These are phyloP conservation scores for Dolichomitus sp. DNA, from an alignment of 2,888 invertebrate genomes.

Conservation along the genomic window DNA sequence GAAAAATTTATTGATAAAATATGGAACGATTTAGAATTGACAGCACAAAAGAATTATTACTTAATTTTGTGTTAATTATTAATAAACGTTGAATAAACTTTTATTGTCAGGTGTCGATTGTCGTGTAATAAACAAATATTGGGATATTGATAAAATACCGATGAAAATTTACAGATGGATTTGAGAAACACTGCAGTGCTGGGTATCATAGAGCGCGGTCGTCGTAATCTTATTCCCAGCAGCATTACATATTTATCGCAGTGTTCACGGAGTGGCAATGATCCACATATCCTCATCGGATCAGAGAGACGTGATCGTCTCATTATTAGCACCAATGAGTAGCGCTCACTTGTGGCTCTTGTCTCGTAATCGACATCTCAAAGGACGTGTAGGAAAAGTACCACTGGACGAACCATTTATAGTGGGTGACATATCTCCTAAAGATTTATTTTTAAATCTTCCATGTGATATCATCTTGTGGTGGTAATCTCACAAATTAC, in stretches of 20 bases:
- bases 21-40: not conserved
- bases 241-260: conserved; percentile 78
- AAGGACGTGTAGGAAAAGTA: conserved; percentile 22
- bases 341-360: conserved; percentile 44
- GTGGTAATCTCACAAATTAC: not conserved
- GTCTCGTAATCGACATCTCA: conserved; percentile 39
- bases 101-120: not conserved
- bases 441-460: conserved; percentile 24
- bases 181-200: conserved; percentile 69
- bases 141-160: not conserved
- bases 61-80: not conserved
- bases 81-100: not conserved
- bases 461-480: not conserved
- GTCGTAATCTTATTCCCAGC: conserved; percentile 75
- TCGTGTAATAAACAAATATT: not conserved
- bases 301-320: conserved; percentile 67
- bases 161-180: not conserved
- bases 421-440: conserved; percentile 1
- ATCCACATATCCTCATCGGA: conserved; percentile 79
- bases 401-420: not conserved
- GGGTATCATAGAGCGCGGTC: conserved; percentile 44
- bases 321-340: conserved; percentile 62
- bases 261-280: conserved; percentile 77
- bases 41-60: not conserved
- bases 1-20: not conserved